Evolutionary conservation across 2,888 invertebrate species (phyloP).

Genomic region (Lepidonotus clava): DNA sequence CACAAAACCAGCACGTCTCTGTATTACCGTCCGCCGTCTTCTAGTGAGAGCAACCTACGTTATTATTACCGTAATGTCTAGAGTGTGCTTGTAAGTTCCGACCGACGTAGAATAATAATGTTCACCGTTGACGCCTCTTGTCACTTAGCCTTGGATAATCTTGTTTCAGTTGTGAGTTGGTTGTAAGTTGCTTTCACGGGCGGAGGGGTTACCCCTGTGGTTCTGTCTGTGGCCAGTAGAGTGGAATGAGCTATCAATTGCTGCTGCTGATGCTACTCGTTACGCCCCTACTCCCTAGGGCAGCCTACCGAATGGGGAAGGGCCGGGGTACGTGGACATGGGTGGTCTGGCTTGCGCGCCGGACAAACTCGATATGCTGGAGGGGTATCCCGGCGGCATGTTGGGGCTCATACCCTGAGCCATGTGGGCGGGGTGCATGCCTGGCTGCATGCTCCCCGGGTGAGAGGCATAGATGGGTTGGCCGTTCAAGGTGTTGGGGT

Average conservation of each 20-base stretch:
- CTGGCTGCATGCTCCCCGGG: neutral
- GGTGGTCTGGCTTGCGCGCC: neutral
- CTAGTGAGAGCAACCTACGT: constrained; percentile 15
- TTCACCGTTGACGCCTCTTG: neutral
- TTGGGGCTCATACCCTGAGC: neutral
- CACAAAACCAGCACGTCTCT: constrained; percentile 35
- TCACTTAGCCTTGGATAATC: neutral
- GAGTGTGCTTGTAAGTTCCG: constrained; percentile 12
- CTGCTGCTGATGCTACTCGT: constrained; percentile 4
- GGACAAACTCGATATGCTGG: neutral
- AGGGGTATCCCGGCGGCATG: neutral
- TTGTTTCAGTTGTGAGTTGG: neutral
- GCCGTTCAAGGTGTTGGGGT: neutral
- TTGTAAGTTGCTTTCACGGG: constrained; percentile 23
- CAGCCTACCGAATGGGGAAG: constrained; percentile 1
- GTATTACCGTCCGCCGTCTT: constrained; percentile 18
- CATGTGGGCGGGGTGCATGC: neutral
- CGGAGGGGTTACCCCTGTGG: neutral
- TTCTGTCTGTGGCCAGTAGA: constrained; percentile 34
- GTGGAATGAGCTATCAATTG: constrained; percentile 47
- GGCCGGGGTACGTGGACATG: constrained; percentile 11
- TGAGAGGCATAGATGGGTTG: constrained; percentile 2
- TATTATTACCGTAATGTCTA: neutral
- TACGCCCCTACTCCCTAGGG: neutral
- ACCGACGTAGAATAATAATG: no score